Evolutionary conservation across 2,797 vertebrate genomes (phyloP).

Genomic region (Micropoecilia bifurca): DNA sequence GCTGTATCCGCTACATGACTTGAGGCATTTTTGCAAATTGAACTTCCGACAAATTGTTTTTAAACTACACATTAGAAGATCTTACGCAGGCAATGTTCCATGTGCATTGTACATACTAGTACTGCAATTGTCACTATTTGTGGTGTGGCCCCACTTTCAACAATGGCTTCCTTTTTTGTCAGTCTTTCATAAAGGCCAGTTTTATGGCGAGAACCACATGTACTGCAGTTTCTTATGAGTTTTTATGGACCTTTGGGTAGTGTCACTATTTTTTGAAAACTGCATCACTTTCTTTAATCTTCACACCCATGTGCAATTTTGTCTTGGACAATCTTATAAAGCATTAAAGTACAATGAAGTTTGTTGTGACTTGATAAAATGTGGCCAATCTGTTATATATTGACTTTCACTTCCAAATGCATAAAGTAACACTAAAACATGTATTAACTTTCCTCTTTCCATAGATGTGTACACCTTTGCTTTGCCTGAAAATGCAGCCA

Average conservation of each 20-base stretch:
- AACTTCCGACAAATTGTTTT: background rate
- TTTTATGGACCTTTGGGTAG: background rate
- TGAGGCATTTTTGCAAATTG: background rate
- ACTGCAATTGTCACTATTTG: background rate
- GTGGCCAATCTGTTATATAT: background rate
- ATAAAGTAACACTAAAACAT: constrained; percentile 11
- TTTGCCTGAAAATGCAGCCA: constrained; percentile 84
- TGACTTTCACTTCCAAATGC: background rate
- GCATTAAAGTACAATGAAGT: background rate
- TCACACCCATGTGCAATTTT: background rate
- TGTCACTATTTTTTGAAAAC: background rate
- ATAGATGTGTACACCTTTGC: constrained; percentile 88
- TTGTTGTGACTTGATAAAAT: background rate
- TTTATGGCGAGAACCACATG: background rate
- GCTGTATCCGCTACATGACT: background rate
- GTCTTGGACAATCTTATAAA: background rate
- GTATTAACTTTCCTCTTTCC: constrained; percentile 17
- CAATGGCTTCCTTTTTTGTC: background rate
- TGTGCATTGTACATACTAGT: background rate
- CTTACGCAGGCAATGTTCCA: background rate
- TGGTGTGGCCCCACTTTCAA: background rate
- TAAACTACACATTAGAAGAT: background rate
- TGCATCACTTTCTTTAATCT: background rate
- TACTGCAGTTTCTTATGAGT: background rate
- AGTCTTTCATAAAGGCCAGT: background rate